Evolutionary conservation across 30 jellyfish, hydroid and myxozoan species (phyloP), one percentile per base, ranked within the genome.

Genomic region (Pseudorhiza aurosa): DNA sequence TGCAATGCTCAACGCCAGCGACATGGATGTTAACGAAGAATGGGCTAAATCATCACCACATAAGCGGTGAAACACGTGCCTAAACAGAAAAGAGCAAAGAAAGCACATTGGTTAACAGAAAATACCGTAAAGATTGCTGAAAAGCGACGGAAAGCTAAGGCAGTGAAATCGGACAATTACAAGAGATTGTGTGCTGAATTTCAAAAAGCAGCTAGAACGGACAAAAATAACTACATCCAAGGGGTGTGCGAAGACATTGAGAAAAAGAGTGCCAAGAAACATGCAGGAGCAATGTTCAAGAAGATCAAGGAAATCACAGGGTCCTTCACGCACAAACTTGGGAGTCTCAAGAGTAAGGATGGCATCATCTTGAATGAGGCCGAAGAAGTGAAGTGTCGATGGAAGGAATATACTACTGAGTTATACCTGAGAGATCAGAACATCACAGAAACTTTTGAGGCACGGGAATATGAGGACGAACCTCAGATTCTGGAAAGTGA

Each of bases 341-440:
- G n/a, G n/a, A n/a, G n/a, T n/a, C n/a, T n/a, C n/a, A n/a, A n/a
- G n/a, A n/a, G n/a, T n/a, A n/a, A n/a, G n/a, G n/a, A n/a, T n/a
- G 30, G 58, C 12, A n/a, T n/a, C n/a, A n/a, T n/a, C n/a, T n/a
- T n/a, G n/a, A n/a, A n/a, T n/a, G n/a, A n/a, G n/a, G n/a, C n/a
- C n/a, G n/a, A n/a, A n/a, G n/a, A n/a, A n/a, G 31, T 19, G 30
- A 28, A 7, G 15, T 12, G 37, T 31, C 32, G 78, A 68, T 68
- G 82, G 82, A 31, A 33, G 15, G 76, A 68, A 68, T 68, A 68
- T 42, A 8, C 11, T 10, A 6, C 26, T 8, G 82, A 37, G 37
- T 31, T 68, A 31, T 37, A 31, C 35, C 17, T 7, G 14, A 17
- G 6, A 33, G 44, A 68, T 39, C 68, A 9, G 8, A 10, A 53